Percentiles rank a stretch among this genome's conserved stretches.
Evolutionary conservation across 2,888 invertebrate genomes (phyloP).

Genomic region (Hirtodrosophila histrioides): DNA sequence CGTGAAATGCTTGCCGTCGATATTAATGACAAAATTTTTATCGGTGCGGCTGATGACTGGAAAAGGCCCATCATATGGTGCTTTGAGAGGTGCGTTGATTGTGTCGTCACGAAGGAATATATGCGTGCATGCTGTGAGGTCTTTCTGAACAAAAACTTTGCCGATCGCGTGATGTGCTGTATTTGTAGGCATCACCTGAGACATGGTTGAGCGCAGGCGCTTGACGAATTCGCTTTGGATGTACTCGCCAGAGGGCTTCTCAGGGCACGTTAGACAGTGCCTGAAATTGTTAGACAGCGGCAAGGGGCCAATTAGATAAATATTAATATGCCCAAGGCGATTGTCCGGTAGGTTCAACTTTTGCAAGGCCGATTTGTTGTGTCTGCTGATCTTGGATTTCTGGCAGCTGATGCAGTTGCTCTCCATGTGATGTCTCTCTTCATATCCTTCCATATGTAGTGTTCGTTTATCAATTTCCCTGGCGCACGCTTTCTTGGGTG

Average conservation of each 20-base stretch:
- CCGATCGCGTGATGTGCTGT: no score
- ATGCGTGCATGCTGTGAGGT: no score
- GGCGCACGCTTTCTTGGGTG: conserved; percentile 13
- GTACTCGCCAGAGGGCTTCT: no score
- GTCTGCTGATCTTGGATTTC: conserved; percentile 9
- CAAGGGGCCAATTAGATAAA: conserved; percentile 22
- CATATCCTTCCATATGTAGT: conserved; percentile 18
- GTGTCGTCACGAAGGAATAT: neutral
- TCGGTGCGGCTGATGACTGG: no score
- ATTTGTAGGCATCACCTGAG: no score
- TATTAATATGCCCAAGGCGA: conserved; percentile 4
- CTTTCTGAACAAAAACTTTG: no score
- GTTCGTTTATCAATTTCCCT: conserved; percentile 14
- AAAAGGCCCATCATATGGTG: no score
- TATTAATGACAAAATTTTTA: no score
- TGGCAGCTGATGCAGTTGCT: conserved; percentile 22
- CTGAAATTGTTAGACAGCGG: conserved; percentile 7
- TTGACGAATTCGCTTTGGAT: no score
- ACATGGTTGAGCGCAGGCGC: no score
- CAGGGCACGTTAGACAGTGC: no score
- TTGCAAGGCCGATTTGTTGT: conserved; percentile 16
- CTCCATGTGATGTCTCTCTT: no score
- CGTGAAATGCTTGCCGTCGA: neutral
- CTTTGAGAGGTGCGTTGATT: neutral
- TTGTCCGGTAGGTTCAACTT: conserved; percentile 14